phyloP scores from a whole-genome alignment of 2,797 vertebrate species.

The Chrysocyon brachyurus region DNA sequence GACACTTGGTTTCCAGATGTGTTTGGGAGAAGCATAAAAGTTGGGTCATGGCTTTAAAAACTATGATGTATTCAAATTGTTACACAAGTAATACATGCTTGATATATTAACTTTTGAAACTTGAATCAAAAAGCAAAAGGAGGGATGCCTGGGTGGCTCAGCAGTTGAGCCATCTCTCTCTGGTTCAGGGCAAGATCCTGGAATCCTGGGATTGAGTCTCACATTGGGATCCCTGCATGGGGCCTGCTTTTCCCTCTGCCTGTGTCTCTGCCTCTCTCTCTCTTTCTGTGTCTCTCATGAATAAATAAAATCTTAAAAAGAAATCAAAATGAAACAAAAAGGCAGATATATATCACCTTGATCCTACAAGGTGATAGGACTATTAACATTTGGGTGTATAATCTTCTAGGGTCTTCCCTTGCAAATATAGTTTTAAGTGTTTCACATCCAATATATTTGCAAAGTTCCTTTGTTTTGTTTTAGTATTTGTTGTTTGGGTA shows the following conservation, averaged over 20 bases:
- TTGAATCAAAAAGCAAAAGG: not conserved
- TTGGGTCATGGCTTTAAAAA: not conserved
- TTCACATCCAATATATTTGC: not conserved
- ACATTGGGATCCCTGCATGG: too few species aligned
- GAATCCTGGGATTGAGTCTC: too few species aligned
- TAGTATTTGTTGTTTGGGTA: not conserved
- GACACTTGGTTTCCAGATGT: not conserved
- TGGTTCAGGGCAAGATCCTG: too few species aligned
- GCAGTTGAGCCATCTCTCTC: too few species aligned
- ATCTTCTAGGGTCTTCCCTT: not conserved
- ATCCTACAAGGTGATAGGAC: not conserved
- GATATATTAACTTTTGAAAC: not conserved
- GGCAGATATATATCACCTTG: not conserved
- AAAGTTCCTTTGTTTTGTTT: not conserved
- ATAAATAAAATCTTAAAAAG: too few species aligned
- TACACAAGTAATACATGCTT: not conserved
- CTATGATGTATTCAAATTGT: not conserved
- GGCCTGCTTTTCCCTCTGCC: too few species aligned
- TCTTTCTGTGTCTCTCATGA: too few species aligned
- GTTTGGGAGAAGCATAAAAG: slow-evolving; percentile 42
- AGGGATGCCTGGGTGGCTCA: too few species aligned
- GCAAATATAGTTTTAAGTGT: not conserved
- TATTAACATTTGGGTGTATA: not conserved
- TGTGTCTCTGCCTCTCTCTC: too few species aligned
- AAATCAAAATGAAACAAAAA: not conserved